Evolutionary conservation across 2,797 vertebrate species (phyloP).

Genomic region (Acanthurus leucopareius): DNA sequence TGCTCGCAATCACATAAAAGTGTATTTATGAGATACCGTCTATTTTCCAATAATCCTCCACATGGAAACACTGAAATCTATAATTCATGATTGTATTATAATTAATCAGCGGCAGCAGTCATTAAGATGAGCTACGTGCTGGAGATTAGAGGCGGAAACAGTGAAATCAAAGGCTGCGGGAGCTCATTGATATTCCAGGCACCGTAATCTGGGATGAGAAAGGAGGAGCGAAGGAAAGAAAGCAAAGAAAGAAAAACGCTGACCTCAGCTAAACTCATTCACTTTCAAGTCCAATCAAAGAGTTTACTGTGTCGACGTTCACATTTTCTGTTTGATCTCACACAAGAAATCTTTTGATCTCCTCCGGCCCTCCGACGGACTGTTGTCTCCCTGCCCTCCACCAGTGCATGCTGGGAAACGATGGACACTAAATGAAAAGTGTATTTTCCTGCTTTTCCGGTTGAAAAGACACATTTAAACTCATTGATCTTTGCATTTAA

Average conservation of each 20-base stretch:
- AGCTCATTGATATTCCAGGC: conserved; percentile 57
- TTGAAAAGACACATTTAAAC: too few species aligned
- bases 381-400: background rate
- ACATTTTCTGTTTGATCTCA: conserved; percentile 25
- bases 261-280: conserved; percentile 45
- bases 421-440: too few species aligned
- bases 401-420: conserved; percentile 48
- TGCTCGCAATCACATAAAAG: conserved; percentile 13
- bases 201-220: conserved; percentile 30
- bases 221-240: conserved; percentile 7
- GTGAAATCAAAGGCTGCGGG: conserved; percentile 54
- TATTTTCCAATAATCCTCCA: conserved; percentile 32
- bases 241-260: conserved; percentile 20
- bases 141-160: conserved; percentile 43
- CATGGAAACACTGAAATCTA: conserved; percentile 42
- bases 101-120: conserved; percentile 44
- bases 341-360: conserved; percentile 44
- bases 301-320: conserved; percentile 16
- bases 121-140: conserved; percentile 22
- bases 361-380: background rate
- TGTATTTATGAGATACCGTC: background rate
- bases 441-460: too few species aligned
- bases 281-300: conserved; percentile 47
- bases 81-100: conserved; percentile 49
- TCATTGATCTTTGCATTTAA: too few species aligned